A percentile compares a stretch with the other conserved stretches of the same genome.
Conservation (phyloP, 2,888 invertebrate genomes). For the Noctua janthina region DNA sequence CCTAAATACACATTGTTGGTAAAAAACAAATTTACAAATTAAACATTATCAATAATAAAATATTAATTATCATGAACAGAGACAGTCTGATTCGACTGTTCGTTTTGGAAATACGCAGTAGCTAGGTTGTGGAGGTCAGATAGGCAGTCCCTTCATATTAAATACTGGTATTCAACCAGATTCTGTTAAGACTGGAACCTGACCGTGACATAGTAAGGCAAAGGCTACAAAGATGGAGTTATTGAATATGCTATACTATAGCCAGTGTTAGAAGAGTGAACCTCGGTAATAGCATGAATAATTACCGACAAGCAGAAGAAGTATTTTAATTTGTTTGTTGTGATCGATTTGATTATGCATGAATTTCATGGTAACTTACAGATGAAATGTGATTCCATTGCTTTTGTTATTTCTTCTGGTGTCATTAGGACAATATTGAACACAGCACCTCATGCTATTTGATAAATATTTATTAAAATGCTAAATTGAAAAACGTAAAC, state of each 20-base stretch:
- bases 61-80: background rate
- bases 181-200: background rate
- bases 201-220: background rate
- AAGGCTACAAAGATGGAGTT: background rate
- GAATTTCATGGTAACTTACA: conserved; percentile 74
- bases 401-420: conserved; percentile 77
- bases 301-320: background rate
- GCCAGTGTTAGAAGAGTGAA: background rate
- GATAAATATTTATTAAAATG: conserved; percentile 50
- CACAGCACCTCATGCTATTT: conserved; percentile 80
- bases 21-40: background rate
- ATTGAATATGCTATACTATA: background rate
- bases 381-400: conserved; percentile 83
- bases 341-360: background rate
- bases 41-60: background rate
- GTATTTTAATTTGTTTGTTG: conserved; percentile 5
- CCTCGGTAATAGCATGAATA: background rate
- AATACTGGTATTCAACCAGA: background rate
- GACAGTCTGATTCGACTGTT: background rate
- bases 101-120: background rate
- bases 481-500: conserved; percentile 45
- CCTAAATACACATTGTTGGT: no score
- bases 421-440: conserved; percentile 79
- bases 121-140: background rate
- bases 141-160: background rate